phyloP scores from a whole-genome alignment of 2,888 invertebrate genomes.

The Chorisops tibialis region DNA sequence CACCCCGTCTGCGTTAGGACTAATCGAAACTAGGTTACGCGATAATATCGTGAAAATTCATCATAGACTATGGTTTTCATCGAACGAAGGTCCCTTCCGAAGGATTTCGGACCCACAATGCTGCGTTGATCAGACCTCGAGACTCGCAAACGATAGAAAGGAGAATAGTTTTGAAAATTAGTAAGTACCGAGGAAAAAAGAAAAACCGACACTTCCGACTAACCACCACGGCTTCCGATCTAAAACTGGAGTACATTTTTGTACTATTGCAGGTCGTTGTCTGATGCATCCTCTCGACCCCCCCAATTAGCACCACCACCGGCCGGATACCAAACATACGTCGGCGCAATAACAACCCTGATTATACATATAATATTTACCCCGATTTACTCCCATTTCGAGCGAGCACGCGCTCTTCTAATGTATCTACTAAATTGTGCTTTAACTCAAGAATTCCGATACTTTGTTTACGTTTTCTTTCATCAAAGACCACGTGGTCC shows the following conservation, averaged over 20 bases:
- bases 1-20: not conserved
- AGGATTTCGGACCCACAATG: no score
- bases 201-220: no score
- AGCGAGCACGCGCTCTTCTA: not conserved
- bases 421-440: slow-evolving; percentile 6
- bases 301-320: not conserved
- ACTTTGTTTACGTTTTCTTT: slow-evolving; percentile 19
- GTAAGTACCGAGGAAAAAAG: no score
- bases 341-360: slow-evolving; percentile 4
- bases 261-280: slow-evolving; percentile 22
- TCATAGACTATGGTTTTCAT: no score
- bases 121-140: no score
- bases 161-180: no score
- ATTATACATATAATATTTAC: not conserved
- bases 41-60: not conserved
- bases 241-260: slow-evolving; percentile 20
- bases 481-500: slow-evolving; percentile 12
- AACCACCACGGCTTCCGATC: slow-evolving; percentile 15
- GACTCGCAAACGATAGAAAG: no score
- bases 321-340: slow-evolving; percentile 22
- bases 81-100: no score
- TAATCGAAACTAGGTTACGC: slow-evolving; percentile 15
- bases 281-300: slow-evolving; percentile 7
- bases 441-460: not conserved
- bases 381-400: not conserved